phyloP scores from a whole-genome alignment of 2,888 invertebrate genomes.

The Limnephilus rhombicus region DNA sequence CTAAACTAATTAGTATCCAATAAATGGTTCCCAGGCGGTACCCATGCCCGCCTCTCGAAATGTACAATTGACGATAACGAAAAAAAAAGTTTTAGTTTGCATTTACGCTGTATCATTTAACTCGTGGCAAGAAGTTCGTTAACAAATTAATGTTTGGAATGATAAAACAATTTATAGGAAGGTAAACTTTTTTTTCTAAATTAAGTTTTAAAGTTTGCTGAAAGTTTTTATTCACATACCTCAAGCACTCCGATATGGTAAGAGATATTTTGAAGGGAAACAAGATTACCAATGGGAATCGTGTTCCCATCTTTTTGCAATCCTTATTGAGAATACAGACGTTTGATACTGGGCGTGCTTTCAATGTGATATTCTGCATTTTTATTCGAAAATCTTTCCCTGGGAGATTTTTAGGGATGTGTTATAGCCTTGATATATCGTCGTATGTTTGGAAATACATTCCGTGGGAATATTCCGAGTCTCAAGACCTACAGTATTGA shows the following conservation, averaged over 20 bases:
- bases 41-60: too few species aligned
- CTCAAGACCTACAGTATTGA: background rate
- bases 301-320: conserved; percentile 53
- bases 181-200: too few species aligned
- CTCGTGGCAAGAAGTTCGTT: background rate
- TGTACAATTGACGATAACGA: too few species aligned
- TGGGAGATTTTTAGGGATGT: conserved; percentile 3
- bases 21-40: too few species aligned
- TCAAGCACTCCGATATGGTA: conserved; percentile 60
- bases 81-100: too few species aligned
- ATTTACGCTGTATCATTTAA: background rate
- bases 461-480: background rate
- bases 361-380: conserved; percentile 33
- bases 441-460: background rate
- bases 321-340: conserved; percentile 60
- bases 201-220: background rate
- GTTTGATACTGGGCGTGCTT: conserved; percentile 50
- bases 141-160: background rate
- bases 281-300: conserved; percentile 63
- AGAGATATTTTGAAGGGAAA: conserved; percentile 61
- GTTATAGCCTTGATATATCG: conserved; percentile 2
- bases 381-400: conserved; percentile 18
- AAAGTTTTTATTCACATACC: background rate
- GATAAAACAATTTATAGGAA: too few species aligned
- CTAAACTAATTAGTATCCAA: too few species aligned